A percentile compares a stretch with the other conserved stretches of the same genome.
Evolutionary conservation across 1,140 invertebrate species (phyloP).

Genomic region (Eurosta solidaginis): DNA sequence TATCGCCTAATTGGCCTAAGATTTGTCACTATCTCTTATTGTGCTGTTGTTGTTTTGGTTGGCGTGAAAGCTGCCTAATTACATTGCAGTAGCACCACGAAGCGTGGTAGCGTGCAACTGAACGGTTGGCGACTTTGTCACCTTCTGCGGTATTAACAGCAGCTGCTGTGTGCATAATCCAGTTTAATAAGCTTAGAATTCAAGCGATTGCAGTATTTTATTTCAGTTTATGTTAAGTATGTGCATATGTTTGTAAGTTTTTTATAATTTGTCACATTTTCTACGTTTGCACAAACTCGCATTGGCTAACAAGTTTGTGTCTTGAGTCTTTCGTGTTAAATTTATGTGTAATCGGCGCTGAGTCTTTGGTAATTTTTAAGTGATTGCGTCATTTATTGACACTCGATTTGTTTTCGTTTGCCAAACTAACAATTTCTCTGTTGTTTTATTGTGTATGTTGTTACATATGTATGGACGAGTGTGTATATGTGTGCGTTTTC

Average conservation of each 20-base stretch:
- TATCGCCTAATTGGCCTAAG: not conserved
- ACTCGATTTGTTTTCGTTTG: slow-evolving; percentile 15
- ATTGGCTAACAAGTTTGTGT: slow-evolving; percentile 25
- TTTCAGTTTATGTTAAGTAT: not conserved
- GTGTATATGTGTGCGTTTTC: not conserved
- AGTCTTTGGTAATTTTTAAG: slow-evolving; percentile 17
- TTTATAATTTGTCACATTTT: not conserved
- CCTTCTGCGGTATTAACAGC: not conserved
- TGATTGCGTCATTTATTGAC: slow-evolving; percentile 13
- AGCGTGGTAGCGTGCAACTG: too few species aligned
- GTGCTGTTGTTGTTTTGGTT: not conserved
- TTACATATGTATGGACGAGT: too few species aligned
- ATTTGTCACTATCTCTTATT: not conserved
- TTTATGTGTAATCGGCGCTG: not conserved
- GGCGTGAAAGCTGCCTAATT: not conserved
- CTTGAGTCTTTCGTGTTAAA: slow-evolving; percentile 32
- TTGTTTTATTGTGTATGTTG: not conserved
- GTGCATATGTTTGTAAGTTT: not conserved
- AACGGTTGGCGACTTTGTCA: not conserved
- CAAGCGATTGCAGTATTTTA: not conserved
- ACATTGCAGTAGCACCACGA: not conserved
- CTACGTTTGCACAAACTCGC: not conserved
- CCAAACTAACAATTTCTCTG: not conserved
- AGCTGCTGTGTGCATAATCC: not conserved
- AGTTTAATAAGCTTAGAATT: slow-evolving; percentile 12